Evolutionary conservation across 2,113 vertebrate genomes (phyloP).

Genomic region (Trogon surrucura): DNA sequence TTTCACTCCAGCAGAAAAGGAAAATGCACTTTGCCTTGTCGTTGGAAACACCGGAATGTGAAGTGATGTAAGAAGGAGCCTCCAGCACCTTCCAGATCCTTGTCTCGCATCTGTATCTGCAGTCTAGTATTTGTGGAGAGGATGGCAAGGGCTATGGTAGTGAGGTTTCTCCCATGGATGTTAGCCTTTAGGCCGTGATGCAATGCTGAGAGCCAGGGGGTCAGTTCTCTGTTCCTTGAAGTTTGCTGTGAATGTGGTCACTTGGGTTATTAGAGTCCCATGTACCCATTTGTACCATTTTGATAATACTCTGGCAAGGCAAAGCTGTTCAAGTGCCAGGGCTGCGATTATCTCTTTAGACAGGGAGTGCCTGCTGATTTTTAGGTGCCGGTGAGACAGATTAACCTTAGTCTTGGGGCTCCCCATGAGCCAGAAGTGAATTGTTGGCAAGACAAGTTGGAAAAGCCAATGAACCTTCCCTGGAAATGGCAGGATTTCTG

Average conservation of each 20-base stretch:
- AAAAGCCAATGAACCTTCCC: not conserved
- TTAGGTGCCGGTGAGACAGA: not conserved
- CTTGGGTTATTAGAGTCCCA: not conserved
- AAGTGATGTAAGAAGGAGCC: conserved; percentile 14
- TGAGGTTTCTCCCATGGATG: not conserved
- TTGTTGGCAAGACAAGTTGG: not conserved
- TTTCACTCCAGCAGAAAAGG: conserved; percentile 5
- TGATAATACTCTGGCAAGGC: not conserved
- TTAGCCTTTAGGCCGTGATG: not conserved
- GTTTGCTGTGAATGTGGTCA: not conserved
- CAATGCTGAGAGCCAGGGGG: not conserved
- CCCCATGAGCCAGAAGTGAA: not conserved
- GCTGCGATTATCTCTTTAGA: not conserved
- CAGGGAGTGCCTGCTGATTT: not conserved
- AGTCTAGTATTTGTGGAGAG: not conserved
- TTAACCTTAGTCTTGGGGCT: not conserved
- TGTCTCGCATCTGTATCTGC: not conserved
- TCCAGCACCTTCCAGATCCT: not conserved
- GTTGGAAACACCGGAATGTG: not conserved
- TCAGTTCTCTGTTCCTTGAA: not conserved
- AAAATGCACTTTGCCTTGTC: not conserved
- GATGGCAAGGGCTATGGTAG: not conserved
- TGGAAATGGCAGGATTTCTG: not conserved
- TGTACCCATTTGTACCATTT: not conserved
- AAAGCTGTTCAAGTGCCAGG: not conserved